phyloP scores from a whole-genome alignment of 1,140 invertebrate genomes.

The Drosophila ficusphila region DNA sequence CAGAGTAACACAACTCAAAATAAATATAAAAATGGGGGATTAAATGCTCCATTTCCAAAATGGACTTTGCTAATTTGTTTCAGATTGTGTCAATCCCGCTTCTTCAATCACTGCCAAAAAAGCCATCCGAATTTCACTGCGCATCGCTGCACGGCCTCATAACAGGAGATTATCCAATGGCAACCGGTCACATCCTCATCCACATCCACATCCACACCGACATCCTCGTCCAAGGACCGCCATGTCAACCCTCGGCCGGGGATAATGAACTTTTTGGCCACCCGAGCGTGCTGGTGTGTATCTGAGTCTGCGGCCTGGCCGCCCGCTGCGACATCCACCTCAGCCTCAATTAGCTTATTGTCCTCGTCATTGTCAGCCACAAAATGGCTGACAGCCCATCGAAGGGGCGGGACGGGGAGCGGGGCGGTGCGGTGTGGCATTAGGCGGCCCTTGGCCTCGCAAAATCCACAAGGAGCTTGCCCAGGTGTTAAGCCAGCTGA shows the following conservation, averaged over 20 bases:
- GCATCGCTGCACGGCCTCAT: constrained; percentile 33
- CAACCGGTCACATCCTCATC: constrained; percentile 42
- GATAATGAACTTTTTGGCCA: constrained; percentile 34
- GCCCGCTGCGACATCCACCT: constrained; percentile 41
- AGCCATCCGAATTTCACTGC: constrained; percentile 18
- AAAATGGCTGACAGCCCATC: constrained; percentile 42
- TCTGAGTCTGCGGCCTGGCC: constrained; percentile 26
- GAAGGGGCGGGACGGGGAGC: background rate
- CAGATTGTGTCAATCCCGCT: background rate
- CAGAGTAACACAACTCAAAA: background rate
- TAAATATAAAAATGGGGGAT: no score
- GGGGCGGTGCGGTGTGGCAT: constrained; percentile 12
- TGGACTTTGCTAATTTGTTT: no score
- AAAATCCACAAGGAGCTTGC: constrained; percentile 78
- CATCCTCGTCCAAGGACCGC: background rate
- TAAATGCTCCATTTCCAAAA: no score
- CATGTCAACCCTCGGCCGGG: constrained; percentile 7
- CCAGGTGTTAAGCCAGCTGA: constrained; percentile 65
- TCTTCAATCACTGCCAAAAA: constrained; percentile 4
- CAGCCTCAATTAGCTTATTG: constrained; percentile 51
- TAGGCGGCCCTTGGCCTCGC: constrained; percentile 34
- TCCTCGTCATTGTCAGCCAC: constrained; percentile 31
- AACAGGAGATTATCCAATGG: constrained; percentile 74
- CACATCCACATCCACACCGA: constrained; percentile 9
- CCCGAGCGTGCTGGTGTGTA: constrained; percentile 6